phyloP scores from a whole-genome alignment of 2,797 vertebrate genomes.

The Leptodactylus fallax region DNA sequence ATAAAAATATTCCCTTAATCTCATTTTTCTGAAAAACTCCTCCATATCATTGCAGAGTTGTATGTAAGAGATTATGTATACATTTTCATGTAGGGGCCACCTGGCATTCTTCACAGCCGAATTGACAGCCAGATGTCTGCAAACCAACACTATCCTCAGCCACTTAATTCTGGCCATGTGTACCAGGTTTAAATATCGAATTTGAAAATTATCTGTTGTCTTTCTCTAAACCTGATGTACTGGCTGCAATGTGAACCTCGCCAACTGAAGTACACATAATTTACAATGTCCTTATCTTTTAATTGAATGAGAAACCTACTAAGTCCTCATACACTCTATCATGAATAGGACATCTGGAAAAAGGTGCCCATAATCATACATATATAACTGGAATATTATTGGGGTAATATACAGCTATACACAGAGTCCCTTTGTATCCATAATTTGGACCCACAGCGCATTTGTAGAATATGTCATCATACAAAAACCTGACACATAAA shows the following conservation, averaged over 20 bases:
- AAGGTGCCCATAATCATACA: too few relatives aligned
- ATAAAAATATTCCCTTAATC: too few relatives aligned
- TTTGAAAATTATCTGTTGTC: neutral
- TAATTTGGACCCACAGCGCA: too few relatives aligned
- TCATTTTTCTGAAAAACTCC: too few relatives aligned
- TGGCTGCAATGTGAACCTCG: neutral
- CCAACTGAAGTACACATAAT: neutral
- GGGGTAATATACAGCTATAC: neutral
- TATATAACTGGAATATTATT: neutral
- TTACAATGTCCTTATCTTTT: neutral
- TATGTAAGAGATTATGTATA: too few relatives aligned
- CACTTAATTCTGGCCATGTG: neutral
- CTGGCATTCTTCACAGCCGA: neutral
- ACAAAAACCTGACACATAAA: too few relatives aligned
- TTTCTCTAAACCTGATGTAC: neutral
- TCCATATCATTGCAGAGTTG: too few relatives aligned
- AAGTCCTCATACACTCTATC: neutral
- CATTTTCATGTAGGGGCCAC: too few relatives aligned
- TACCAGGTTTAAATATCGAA: neutral
- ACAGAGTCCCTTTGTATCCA: neutral
- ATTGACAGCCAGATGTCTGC: constrained; percentile 3
- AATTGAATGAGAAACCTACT: neutral
- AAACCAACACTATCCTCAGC: neutral
- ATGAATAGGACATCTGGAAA: neutral
- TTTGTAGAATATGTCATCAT: too few relatives aligned